Evolutionary conservation across 2,797 vertebrate genomes (phyloP).

Genomic region (Gymnothorax reevesii): DNA sequence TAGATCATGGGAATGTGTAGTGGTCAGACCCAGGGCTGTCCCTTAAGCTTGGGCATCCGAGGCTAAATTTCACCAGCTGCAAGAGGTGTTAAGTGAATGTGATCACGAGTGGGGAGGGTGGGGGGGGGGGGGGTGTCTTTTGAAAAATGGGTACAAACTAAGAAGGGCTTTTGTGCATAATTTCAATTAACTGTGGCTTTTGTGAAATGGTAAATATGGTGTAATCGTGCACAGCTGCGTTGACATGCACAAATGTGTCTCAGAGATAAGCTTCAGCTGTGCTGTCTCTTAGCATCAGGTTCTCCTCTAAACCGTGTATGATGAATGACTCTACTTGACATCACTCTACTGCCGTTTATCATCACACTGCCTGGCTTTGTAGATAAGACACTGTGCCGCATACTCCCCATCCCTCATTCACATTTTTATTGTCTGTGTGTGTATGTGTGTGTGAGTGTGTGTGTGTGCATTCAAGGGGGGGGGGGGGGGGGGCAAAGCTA

Average conservation of each 20-base stretch:
- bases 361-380: not conserved
- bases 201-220: not conserved
- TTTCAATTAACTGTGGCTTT: not conserved
- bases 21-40: no score
- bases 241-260: not conserved
- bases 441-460: not conserved
- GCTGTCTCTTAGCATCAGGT: not conserved
- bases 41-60: no score
- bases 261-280: conserved; percentile 1
- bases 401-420: not conserved
- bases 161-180: not conserved
- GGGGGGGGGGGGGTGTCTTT: not conserved
- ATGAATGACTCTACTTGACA: conserved; percentile 14
- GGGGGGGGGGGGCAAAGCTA: not conserved
- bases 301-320: not conserved
- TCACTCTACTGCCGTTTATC: not conserved
- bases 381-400: not conserved
- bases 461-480: not conserved
- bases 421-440: not conserved
- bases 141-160: not conserved
- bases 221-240: not conserved
- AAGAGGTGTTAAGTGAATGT: no score
- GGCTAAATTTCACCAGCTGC: no score
- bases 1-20: not conserved
- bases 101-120: no score